phyloP scores from a whole-genome alignment of 2,113 vertebrate genomes.

The Phyllopteryx taeniolatus region DNA sequence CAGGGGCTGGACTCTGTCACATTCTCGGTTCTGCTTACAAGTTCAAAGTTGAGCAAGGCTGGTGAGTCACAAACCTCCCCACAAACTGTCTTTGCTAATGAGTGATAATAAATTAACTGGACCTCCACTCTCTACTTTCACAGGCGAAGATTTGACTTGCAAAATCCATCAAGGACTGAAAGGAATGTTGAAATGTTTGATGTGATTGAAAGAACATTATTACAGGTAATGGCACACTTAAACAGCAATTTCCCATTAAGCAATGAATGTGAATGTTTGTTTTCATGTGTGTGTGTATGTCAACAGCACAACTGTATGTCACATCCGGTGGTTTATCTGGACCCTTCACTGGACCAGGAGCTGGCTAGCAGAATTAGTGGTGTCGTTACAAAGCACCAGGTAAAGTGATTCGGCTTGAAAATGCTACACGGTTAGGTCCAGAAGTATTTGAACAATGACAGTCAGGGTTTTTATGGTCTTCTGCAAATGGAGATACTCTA shows the following conservation, averaged over 20 bases:
- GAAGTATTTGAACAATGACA: too few relatives aligned
- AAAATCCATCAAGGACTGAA: constrained; percentile 92
- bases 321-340: constrained; percentile 88
- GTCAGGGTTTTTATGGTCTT: too few relatives aligned
- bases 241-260: neutral
- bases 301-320: constrained; percentile 87
- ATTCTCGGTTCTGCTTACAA: constrained; percentile 95
- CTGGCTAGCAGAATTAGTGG: constrained; percentile 83
- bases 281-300: constrained; percentile 13
- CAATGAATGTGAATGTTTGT: neutral
- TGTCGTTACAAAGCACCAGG: constrained; percentile 91
- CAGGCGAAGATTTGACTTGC: constrained; percentile 94
- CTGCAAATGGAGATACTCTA: too few relatives aligned
- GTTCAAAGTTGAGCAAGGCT: constrained; percentile 95
- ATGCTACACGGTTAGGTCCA: too few relatives aligned
- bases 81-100: neutral
- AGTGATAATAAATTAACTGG: neutral
- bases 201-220: constrained; percentile 86
- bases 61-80: constrained; percentile 75
- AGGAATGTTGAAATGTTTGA: constrained; percentile 96
- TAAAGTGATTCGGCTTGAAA: constrained; percentile 41
- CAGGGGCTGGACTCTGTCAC: constrained; percentile 90
- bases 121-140: constrained; percentile 2
- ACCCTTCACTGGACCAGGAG: constrained; percentile 86
- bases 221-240: constrained; percentile 76